phyloP scores from a whole-genome alignment of 2,888 invertebrate species.

The Orthosia gracilis region DNA sequence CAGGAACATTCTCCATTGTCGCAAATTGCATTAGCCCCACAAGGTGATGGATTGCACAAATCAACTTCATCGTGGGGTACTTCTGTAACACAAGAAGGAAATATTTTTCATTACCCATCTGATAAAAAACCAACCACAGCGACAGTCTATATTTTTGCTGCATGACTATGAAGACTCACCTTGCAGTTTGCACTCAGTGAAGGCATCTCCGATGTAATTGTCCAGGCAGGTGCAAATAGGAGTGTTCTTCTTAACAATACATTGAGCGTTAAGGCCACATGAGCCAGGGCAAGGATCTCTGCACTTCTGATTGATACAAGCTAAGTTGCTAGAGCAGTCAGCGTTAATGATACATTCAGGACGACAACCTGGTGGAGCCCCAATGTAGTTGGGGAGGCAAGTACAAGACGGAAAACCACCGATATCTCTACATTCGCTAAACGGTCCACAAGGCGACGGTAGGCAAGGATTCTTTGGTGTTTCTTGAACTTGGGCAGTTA shows the following conservation, averaged over 20 bases:
- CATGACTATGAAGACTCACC: conserved; percentile 76
- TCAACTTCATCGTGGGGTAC: conserved; percentile 80
- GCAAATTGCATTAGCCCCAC: conserved; percentile 92
- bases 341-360: conserved; percentile 94
- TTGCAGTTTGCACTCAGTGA: conserved; percentile 91
- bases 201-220: conserved; percentile 94
- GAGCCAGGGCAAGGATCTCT: conserved; percentile 96
- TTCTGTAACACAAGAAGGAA: conserved; percentile 71
- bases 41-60: conserved; percentile 93
- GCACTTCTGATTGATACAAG: conserved; percentile 95
- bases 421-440: conserved; percentile 92
- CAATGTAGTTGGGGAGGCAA: conserved; percentile 92
- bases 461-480: conserved; percentile 89
- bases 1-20: conserved; percentile 92
- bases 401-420: conserved; percentile 92
- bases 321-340: conserved; percentile 94
- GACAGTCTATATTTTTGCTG: neutral
- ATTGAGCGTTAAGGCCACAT: conserved; percentile 93
- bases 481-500: conserved; percentile 73
- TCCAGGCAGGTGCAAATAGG: conserved; percentile 94
- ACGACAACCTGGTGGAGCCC: conserved; percentile 93
- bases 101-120: conserved; percentile 7
- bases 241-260: conserved; percentile 93
- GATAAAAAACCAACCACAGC: neutral
- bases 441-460: conserved; percentile 93